A percentile compares a stretch with the other conserved stretches of the same genome.
These are phyloP conservation scores for Cremastinae sp. DNA, from an alignment of 2,888 invertebrate species.

Conservation along the genomic window DNA sequence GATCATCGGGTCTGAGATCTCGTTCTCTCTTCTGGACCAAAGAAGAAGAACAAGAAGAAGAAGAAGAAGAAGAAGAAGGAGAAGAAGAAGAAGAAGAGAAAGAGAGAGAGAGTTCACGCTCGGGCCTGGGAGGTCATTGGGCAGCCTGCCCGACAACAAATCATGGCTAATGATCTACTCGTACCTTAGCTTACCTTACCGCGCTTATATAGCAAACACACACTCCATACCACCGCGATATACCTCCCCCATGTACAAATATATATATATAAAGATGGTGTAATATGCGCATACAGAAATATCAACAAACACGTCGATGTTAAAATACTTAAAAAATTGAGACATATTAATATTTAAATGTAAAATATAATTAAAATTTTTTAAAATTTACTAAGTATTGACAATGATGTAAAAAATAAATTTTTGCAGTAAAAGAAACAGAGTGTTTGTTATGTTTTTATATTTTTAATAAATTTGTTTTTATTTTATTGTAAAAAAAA, in stretches of 20 bases:
- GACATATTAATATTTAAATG: too few relatives aligned
- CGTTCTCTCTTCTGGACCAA: constrained; percentile 58
- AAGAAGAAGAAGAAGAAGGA: constrained; percentile 40
- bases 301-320: not conserved
- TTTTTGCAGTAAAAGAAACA: too few relatives aligned
- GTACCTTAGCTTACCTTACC: constrained; percentile 76
- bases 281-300: constrained; percentile 15
- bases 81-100: constrained; percentile 44
- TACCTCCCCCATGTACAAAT: constrained; percentile 32
- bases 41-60: constrained; percentile 21
- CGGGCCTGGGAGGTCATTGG: constrained; percentile 78
- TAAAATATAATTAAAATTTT: too few relatives aligned
- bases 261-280: constrained; percentile 21
- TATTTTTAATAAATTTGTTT: too few relatives aligned
- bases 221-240: constrained; percentile 42
- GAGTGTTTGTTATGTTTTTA: too few relatives aligned
- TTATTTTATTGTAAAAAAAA: too few relatives aligned
- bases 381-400: too few relatives aligned
- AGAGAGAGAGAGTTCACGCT: constrained; percentile 64
- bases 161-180: constrained; percentile 80
- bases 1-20: constrained; percentile 66
- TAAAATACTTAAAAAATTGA: not conserved
- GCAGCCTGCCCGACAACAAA: constrained; percentile 80
- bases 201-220: constrained; percentile 40
- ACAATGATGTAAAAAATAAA: too few relatives aligned